phyloP scores from a whole-genome alignment of 2,797 vertebrate species.

The Luscinia megarhynchos region DNA sequence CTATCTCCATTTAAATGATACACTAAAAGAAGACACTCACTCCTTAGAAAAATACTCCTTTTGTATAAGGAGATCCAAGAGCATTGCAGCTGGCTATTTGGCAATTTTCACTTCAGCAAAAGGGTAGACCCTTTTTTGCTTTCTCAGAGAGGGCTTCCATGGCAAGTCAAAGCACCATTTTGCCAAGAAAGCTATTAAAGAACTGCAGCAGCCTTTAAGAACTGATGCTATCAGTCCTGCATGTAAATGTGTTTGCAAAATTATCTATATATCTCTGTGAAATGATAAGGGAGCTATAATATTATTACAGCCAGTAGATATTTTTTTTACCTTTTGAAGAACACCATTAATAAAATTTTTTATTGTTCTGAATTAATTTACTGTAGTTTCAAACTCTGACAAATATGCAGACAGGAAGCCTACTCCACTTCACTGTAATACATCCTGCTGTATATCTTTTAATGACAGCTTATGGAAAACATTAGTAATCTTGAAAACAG shows the following conservation, averaged over 20 bases:
- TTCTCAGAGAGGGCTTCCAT: background rate
- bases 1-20: background rate
- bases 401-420: background rate
- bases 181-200: background rate
- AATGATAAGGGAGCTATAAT: background rate
- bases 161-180: background rate
- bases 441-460: background rate
- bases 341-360: background rate
- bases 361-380: conserved; percentile 22
- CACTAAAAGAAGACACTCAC: background rate
- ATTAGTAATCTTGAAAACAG: background rate
- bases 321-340: background rate
- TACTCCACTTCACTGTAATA: background rate
- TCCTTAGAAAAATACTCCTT: background rate
- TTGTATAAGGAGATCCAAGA: background rate
- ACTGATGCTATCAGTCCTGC: background rate
- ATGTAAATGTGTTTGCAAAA: background rate
- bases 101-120: background rate
- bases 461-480: background rate
- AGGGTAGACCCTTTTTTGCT: background rate
- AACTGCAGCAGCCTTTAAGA: background rate
- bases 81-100: background rate
- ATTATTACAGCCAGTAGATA: background rate
- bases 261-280: background rate
- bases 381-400: background rate